A percentile compares a stretch with the other conserved stretches of the same genome.
phyloP scores from a whole-genome alignment of 1,140 invertebrate genomes.

The Micrasema longulum region DNA sequence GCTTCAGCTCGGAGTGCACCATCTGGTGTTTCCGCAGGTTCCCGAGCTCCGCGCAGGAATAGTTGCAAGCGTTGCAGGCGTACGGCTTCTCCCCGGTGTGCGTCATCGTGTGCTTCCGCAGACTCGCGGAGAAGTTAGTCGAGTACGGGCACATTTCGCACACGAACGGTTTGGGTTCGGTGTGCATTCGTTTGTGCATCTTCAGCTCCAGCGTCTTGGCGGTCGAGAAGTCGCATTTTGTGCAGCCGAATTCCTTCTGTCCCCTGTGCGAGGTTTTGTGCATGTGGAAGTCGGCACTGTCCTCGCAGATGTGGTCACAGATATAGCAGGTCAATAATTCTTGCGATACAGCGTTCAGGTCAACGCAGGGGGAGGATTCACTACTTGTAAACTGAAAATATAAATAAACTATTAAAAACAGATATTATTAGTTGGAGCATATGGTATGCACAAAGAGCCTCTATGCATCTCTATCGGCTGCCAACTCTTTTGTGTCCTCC shows the following conservation, averaged over 20 bases:
- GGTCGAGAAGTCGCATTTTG: constrained; percentile 1
- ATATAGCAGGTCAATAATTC: not conserved
- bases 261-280: constrained; percentile 11
- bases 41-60: not conserved
- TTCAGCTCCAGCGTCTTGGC: not conserved
- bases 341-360: not conserved
- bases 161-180: not conserved
- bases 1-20: constrained; percentile 25
- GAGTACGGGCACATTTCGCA: constrained; percentile 13
- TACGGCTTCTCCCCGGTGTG: constrained; percentile 20
- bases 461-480: no score
- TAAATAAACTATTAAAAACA: no score
- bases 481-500: no score
- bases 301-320: not conserved
- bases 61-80: constrained; percentile 8
- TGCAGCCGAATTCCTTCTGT: constrained; percentile 12
- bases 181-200: constrained; percentile 3
- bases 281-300: not conserved
- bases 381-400: not conserved
- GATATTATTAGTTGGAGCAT: no score
- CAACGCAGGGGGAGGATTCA: not conserved
- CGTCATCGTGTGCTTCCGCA: constrained; percentile 22
- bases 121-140: not conserved
- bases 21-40: constrained; percentile 30
- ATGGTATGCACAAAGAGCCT: no score